Base-by-base conservation (phyloP, 2,113 vertebrate species). In the Holacanthus passer region DNA sequence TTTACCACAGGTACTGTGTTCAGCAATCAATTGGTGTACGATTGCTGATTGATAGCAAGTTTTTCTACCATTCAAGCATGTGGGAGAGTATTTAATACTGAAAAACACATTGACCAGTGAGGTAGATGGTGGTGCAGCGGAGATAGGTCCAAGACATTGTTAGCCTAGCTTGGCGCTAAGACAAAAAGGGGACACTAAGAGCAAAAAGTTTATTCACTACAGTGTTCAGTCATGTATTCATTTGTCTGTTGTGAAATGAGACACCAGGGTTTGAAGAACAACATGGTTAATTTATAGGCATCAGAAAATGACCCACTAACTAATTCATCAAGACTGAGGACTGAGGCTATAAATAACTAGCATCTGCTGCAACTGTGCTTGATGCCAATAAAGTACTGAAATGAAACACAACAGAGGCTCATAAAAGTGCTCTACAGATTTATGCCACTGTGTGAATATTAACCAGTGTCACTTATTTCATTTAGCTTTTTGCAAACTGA, bases 341-440 rank as follows among this genome's bases (percentile, higher is more conserved):
- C 67, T 55, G 37, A 62, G 60, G 69, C 66, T 72, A 63, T 85
- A 84, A 84, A 91, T 84, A 77, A 80, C 60, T 48, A 68, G 14
- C 81, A 75, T 56, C 73, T 32, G 79, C 73, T 69, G 24, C 82
- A 73, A 79, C 71, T 78, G 35, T 27, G 75, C 83, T 67, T 50
- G 48, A 84, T 77, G 78, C 72, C 50, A 82, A 65, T 82, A 66
- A 85, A 85, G 62, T 64, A 85, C 58, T 88, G 81, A 75, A 90
- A 82, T 86, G 48, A 80, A 82, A 83, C 77, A 55, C 65, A 76
- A 62, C 83, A 29, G 13, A 22, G 70, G 39, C 68, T 80, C 75
- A 45, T 81, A 81, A 86, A 91, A 82, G 64, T 20, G 83, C 66
- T 66, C 73, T 39, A 76, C 68, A 81, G 86, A 93, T 92, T 90